phyloP scores from a whole-genome alignment of 2,797 vertebrate genomes.

The Australoheros facetus region DNA sequence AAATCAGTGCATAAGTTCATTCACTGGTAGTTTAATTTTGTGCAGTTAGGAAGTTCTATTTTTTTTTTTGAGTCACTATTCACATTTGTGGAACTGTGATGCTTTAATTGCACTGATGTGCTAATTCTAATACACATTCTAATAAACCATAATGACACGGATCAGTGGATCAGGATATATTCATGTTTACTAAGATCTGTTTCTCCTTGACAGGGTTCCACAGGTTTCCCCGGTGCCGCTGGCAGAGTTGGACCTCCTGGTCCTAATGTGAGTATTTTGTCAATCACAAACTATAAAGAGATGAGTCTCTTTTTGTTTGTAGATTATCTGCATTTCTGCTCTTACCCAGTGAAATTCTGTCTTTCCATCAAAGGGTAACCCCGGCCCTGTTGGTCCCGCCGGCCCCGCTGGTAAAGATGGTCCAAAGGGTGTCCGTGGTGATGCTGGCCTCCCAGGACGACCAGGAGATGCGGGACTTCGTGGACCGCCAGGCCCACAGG shows the following conservation, averaged over 20 bases:
- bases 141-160: not conserved
- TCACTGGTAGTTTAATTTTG: too few species aligned
- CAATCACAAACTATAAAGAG: not conserved
- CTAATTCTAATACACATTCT: too few species aligned
- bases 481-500: conserved; percentile 84
- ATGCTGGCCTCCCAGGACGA: conserved; percentile 86
- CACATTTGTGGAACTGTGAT: too few species aligned
- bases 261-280: conserved; percentile 86
- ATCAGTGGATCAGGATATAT: not conserved
- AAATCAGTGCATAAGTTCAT: too few species aligned
- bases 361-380: conserved; percentile 86
- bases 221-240: conserved; percentile 96
- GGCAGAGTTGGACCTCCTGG: conserved; percentile 94
- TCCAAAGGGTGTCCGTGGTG: conserved; percentile 92
- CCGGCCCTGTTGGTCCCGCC: conserved; percentile 87
- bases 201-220: conserved; percentile 84
- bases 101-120: too few species aligned
- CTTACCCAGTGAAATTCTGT: not conserved
- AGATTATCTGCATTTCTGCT: not conserved
- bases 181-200: conserved; percentile 16
- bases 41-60: too few species aligned
- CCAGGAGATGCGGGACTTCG: conserved; percentile 90
- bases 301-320: not conserved
- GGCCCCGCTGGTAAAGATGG: conserved; percentile 93
- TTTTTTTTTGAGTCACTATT: too few species aligned